Conservation (phyloP, 2,113 vertebrate species). For the Neoarius graeffei region DNA sequence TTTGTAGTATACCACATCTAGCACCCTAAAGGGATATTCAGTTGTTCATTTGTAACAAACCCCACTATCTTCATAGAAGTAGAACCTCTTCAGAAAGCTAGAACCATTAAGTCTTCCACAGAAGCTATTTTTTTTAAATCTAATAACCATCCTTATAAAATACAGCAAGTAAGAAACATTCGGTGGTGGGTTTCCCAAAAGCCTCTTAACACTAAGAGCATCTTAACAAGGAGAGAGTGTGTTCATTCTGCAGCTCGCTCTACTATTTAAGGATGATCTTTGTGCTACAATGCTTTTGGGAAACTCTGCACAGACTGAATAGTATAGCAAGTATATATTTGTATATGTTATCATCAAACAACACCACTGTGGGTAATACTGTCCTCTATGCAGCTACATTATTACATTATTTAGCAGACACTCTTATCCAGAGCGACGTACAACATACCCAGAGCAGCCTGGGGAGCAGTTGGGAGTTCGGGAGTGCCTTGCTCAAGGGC, state of each 20-base stretch:
- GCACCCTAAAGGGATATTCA: not conserved
- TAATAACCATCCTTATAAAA: not conserved
- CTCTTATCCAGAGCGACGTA: too few relatives aligned
- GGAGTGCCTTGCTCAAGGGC: too few relatives aligned
- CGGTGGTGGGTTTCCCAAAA: too few relatives aligned
- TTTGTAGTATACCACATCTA: not conserved
- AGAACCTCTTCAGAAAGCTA: not conserved
- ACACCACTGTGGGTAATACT: not conserved
- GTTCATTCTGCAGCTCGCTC: too few relatives aligned
- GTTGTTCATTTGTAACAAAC: not conserved
- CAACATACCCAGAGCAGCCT: too few relatives aligned
- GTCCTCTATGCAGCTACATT: not conserved
- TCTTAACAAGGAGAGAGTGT: too few relatives aligned
- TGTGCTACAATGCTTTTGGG: too few relatives aligned
- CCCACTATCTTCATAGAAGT: not conserved
- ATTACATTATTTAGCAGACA: too few relatives aligned
- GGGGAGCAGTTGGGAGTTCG: too few relatives aligned
- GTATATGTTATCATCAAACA: not conserved
- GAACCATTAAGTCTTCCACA: not conserved
- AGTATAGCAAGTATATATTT: not conserved
- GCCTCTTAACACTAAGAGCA: too few relatives aligned
- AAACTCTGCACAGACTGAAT: not conserved
- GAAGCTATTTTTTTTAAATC: not conserved
- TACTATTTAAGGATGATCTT: too few relatives aligned
- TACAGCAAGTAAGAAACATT: not conserved